These are phyloP conservation scores for Phaetusa simplex DNA, from an alignment of 2,113 vertebrate species.

Conservation along the genomic window DNA sequence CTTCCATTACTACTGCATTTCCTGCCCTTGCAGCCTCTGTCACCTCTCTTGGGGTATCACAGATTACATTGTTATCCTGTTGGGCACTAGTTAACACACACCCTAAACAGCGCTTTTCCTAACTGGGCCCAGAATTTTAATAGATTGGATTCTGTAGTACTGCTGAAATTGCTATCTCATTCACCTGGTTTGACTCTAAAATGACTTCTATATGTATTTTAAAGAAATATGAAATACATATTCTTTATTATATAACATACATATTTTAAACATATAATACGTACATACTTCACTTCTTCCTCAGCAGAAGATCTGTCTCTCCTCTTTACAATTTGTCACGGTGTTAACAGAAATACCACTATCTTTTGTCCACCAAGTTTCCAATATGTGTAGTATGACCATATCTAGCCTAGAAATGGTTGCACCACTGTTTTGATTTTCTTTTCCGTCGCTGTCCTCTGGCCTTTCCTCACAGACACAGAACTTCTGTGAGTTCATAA, in stretches of 20 bases:
- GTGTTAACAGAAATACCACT: neutral
- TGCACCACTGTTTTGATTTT: neutral
- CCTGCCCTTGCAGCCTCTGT: neutral
- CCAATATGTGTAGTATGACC: neutral
- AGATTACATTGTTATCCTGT: neutral
- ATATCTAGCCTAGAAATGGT: neutral
- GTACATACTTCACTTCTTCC: neutral
- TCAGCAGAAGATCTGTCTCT: neutral
- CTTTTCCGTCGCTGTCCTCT: neutral
- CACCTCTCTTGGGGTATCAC: neutral
- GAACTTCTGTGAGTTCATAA: neutral
- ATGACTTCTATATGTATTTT: neutral
- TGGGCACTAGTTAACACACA: neutral
- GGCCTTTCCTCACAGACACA: neutral
- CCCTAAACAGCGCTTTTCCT: neutral
- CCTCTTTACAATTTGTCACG: neutral
- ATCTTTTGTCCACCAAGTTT: neutral
- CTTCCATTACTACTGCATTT: neutral
- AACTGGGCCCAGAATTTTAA: neutral
- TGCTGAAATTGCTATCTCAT: neutral
- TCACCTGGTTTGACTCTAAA: neutral
- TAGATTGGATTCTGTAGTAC: neutral
- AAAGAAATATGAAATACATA: neutral
- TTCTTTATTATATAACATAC: neutral
- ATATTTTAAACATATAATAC: too few species aligned